Conservation (phyloP, 2,888 invertebrate species). For the Ichneumoninae sp. region DNA sequence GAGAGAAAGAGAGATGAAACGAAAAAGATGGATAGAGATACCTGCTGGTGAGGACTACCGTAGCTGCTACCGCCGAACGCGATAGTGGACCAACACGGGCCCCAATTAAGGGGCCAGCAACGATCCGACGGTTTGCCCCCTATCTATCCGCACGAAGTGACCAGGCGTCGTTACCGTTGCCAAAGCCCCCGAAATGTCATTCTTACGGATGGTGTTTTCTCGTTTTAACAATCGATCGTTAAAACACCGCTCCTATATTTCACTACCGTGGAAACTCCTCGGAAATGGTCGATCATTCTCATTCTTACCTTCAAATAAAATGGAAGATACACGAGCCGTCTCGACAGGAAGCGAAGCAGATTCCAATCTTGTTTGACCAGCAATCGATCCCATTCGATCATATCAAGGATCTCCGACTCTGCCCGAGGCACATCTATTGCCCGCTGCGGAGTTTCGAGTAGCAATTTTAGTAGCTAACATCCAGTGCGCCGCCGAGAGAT, state of each 20-base stretch:
- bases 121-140: conserved; percentile 49
- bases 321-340: conserved; percentile 1
- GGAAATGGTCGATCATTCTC: conserved; percentile 8
- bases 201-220: conserved; percentile 77
- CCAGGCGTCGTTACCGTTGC: conserved; percentile 66
- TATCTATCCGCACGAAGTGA: conserved; percentile 74
- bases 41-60: conserved; percentile 73
- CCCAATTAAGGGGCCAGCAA: conserved; percentile 80
- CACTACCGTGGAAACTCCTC: conserved; percentile 19
- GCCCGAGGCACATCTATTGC: conserved; percentile 43
- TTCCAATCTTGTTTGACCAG: conserved; percentile 46
- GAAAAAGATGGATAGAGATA: conserved; percentile 69
- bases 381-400: conserved; percentile 36
- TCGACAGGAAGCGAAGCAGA: conserved; percentile 40
- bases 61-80: conserved; percentile 74
- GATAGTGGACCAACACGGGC: conserved; percentile 80
- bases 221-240: conserved; percentile 79
- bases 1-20: conserved; percentile 36
- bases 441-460: conserved; percentile 47
- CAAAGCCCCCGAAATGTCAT: conserved; percentile 78
- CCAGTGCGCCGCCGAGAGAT: conserved; percentile 47
- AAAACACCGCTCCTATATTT: conserved; percentile 78
- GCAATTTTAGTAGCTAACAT: conserved; percentile 56
- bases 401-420: conserved; percentile 27
- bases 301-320: conserved; percentile 17